Percentiles rank a stretch among this genome's conserved stretches.
Conservation (phyloP, 2,888 invertebrate genomes). For the Erebia ligea region DNA sequence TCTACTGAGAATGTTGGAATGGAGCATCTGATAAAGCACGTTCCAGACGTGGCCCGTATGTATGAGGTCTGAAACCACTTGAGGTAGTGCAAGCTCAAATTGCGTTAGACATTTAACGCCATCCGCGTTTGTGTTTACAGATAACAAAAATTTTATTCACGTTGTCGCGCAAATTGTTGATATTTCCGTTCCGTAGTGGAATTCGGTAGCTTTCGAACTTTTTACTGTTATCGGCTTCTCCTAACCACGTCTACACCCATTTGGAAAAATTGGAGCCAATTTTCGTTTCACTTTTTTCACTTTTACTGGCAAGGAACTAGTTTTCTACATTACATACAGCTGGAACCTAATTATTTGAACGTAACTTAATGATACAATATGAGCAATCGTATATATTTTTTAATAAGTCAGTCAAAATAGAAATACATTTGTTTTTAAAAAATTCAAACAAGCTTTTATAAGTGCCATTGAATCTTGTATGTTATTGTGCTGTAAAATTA, state of each 20-base stretch:
- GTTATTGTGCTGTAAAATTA: no score
- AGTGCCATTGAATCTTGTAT: no score
- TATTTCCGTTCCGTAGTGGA: constrained; percentile 41
- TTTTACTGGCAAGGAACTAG: constrained; percentile 21
- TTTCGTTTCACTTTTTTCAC: constrained; percentile 15
- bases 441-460: no score
- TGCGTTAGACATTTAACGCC: constrained; percentile 45
- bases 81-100: constrained; percentile 53
- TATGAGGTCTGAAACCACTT: constrained; percentile 50
- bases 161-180: constrained; percentile 42
- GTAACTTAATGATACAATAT: background rate
- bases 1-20: background rate
- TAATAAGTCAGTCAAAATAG: no score
- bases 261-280: constrained; percentile 23
- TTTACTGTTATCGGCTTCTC: constrained; percentile 40
- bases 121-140: constrained; percentile 37
- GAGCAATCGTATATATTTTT: no score
- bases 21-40: background rate
- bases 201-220: constrained; percentile 41
- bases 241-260: constrained; percentile 28
- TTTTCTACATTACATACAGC: background rate
- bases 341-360: background rate
- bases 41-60: constrained; percentile 7
- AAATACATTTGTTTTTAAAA: no score
- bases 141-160: constrained; percentile 44